Percentiles rank a stretch among this genome's conserved stretches.
These are phyloP conservation scores for Trachelus tabidus DNA, from an alignment of 2,888 invertebrate species.

Conservation along the genomic window DNA sequence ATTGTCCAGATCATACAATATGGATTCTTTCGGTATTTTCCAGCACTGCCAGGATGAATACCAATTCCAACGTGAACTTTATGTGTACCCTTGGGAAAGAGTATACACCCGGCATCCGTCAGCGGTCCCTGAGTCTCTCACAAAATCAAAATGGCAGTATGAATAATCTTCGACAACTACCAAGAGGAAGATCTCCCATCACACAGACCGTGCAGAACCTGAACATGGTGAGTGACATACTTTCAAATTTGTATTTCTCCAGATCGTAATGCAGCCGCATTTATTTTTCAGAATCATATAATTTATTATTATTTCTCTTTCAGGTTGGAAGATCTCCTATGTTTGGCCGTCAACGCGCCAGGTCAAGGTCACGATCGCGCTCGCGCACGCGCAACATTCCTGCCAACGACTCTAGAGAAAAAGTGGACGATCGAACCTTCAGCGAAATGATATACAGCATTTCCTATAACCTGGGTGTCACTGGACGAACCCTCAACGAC, in stretches of 20 bases:
- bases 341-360: slow-evolving; percentile 42
- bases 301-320: slow-evolving; percentile 9
- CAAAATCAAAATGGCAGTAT: slow-evolving; percentile 37
- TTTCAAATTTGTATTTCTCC: slow-evolving; percentile 2
- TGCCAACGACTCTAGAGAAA: slow-evolving; percentile 36
- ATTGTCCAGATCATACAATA: not conserved
- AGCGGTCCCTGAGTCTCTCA: slow-evolving; percentile 41
- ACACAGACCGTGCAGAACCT: slow-evolving; percentile 49
- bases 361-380: slow-evolving; percentile 58
- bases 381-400: slow-evolving; percentile 49
- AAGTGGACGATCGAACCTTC: slow-evolving; percentile 56
- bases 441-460: slow-evolving; percentile 62
- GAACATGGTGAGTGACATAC: slow-evolving; percentile 38
- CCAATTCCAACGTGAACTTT: slow-evolving; percentile 50
- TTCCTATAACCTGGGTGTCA: slow-evolving; percentile 54
- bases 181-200: slow-evolving; percentile 57
- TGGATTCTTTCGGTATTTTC: slow-evolving; percentile 26
- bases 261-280: not conserved
- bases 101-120: slow-evolving; percentile 34
- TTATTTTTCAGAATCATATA: not conserved
- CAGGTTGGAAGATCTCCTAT: slow-evolving; percentile 39
- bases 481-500: slow-evolving; percentile 61
- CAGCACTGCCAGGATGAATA: slow-evolving; percentile 47
- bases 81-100: slow-evolving; percentile 52
- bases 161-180: slow-evolving; percentile 39